Evolutionary conservation across 2,113 vertebrate species (phyloP).

Genomic region (Lasiurus cinereus): DNA sequence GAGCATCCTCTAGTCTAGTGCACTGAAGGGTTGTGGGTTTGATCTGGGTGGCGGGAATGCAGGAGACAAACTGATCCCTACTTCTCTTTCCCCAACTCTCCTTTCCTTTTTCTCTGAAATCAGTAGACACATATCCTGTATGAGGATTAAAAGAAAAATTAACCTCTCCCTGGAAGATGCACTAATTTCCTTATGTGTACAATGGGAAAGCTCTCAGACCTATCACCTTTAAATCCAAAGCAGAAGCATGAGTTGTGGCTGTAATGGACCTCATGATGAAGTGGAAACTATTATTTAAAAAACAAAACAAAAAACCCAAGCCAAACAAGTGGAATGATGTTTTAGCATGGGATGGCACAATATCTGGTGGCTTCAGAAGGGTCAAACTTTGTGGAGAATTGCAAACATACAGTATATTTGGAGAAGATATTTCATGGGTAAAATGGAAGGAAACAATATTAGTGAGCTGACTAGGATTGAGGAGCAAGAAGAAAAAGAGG

Average conservation of each 20-base stretch:
- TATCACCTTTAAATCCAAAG: not conserved
- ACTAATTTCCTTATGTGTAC: not conserved
- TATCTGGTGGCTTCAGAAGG: not conserved
- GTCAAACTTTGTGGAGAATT: not conserved
- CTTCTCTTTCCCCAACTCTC: no score
- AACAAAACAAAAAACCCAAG: not conserved
- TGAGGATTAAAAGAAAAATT: not conserved
- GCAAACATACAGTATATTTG: not conserved
- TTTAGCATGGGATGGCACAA: not conserved
- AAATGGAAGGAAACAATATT: not conserved
- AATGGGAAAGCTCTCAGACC: not conserved
- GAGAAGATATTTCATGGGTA: not conserved
- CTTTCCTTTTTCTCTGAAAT: not conserved
- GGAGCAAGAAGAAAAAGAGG: not conserved
- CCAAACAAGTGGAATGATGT: not conserved
- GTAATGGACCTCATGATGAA: fast-evolving
- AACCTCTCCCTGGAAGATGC: not conserved
- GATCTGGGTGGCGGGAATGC: not conserved
- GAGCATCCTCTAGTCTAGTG: not conserved
- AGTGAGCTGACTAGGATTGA: not conserved
- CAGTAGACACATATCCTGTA: not conserved
- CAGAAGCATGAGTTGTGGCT: not conserved
- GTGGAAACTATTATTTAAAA: not conserved
- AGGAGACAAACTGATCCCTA: not conserved
- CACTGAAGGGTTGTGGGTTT: not conserved